Evolutionary conservation across 2,888 invertebrate species (phyloP).

Genomic region (Lasioglossum lativentre): DNA sequence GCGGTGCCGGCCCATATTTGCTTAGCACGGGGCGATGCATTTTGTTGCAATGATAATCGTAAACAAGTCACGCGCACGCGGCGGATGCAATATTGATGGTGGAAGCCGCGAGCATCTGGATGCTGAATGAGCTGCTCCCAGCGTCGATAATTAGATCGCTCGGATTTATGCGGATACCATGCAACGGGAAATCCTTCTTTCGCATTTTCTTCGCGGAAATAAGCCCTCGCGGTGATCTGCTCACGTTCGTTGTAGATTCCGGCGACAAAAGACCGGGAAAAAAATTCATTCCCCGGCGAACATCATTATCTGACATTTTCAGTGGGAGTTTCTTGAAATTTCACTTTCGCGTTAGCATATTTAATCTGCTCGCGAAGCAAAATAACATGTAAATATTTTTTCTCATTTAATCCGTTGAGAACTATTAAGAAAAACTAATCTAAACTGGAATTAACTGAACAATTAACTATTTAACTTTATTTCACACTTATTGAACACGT

Average conservation of each 20-base stretch:
- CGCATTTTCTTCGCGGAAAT: not conserved
- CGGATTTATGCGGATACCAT: constrained; percentile 11
- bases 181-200: not conserved
- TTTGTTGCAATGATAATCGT: constrained; percentile 49
- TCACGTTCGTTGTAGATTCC: not conserved
- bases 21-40: constrained; percentile 16
- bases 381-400: not conserved
- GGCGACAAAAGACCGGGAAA: not conserved
- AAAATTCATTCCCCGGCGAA: not conserved
- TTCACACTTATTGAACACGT: too few species aligned
- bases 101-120: constrained; percentile 20
- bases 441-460: too few species aligned
- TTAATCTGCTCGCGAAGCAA: not conserved
- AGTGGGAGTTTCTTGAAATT: not conserved
- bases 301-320: not conserved
- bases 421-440: too few species aligned
- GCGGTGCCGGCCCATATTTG: constrained; percentile 21
- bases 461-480: too few species aligned
- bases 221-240: not conserved
- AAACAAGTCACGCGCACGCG: constrained; percentile 52
- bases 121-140: constrained; percentile 30
- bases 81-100: constrained; percentile 49
- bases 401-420: not conserved
- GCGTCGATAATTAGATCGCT: constrained; percentile 38
- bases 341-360: not conserved